These are phyloP conservation scores for Scaptomyza parva DNA, from an alignment of 2,888 invertebrate species.

Conservation along the genomic window DNA sequence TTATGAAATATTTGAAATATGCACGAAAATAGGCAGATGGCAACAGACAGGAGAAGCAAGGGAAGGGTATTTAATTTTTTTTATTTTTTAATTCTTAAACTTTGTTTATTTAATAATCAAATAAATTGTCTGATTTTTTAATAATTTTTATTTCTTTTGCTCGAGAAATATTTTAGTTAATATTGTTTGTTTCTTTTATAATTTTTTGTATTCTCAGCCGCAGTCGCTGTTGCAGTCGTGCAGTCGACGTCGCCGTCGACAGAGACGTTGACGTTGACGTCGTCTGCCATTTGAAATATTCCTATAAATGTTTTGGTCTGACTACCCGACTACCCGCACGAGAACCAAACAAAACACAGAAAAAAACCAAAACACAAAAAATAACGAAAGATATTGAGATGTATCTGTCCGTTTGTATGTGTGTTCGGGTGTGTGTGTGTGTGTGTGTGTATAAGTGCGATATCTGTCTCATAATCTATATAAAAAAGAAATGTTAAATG, in stretches of 20 bases:
- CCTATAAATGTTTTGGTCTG: constrained; percentile 77
- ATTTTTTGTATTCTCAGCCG: constrained; percentile 56
- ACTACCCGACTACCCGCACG: constrained; percentile 57
- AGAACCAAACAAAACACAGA: constrained; percentile 39
- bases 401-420: constrained; percentile 14
- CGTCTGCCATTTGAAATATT: constrained; percentile 76
- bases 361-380: constrained; percentile 26
- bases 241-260: constrained; percentile 7
- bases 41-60: constrained; percentile 33
- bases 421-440: constrained; percentile 2
- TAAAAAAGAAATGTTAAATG: constrained; percentile 74
- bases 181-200: constrained; percentile 37
- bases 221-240: constrained; percentile 55
- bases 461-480: constrained; percentile 69
- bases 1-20: constrained; percentile 74
- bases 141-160: constrained; percentile 24
- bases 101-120: constrained; percentile 34
- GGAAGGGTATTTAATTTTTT: too few species aligned
- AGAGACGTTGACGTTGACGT: constrained; percentile 18
- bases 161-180: constrained; percentile 29
- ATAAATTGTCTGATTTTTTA: constrained; percentile 37
- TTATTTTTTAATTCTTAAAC: too few species aligned
- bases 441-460: constrained; percentile 43
- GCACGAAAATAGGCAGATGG: constrained; percentile 66
- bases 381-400: too few species aligned